Percentiles rank a stretch among this genome's conserved stretches.
These are phyloP conservation scores for Herminia tarsipennalis DNA, from an alignment of 2,888 invertebrate genomes.

Conservation along the genomic window DNA sequence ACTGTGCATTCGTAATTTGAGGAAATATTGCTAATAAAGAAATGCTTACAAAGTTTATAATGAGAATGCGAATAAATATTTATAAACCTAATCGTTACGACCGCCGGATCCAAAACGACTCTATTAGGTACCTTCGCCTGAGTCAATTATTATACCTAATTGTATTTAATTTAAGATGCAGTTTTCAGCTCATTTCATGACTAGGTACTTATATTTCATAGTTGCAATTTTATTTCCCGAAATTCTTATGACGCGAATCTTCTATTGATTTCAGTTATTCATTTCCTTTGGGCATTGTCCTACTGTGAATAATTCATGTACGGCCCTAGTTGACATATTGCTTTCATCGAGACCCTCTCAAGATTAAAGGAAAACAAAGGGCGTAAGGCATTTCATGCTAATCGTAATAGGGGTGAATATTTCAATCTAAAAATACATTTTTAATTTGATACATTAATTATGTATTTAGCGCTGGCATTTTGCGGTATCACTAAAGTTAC, in stretches of 20 bases:
- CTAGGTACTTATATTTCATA: too few species aligned
- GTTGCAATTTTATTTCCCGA: neutral
- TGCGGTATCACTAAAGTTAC: conserved; percentile 11
- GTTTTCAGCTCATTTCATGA: too few species aligned
- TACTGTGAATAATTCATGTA: conserved; percentile 72
- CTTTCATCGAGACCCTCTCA: conserved; percentile 55
- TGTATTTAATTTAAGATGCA: too few species aligned
- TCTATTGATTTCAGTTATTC: conserved; percentile 39
- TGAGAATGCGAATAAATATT: too few species aligned
- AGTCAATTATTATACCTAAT: too few species aligned
- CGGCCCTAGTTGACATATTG: conserved; percentile 65
- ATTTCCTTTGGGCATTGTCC: conserved; percentile 59
- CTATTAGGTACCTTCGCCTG: too few species aligned
- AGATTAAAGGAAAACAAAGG: conserved; percentile 64
- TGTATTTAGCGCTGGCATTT: conserved; percentile 19
- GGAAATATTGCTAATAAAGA: neutral
- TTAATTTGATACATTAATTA: too few species aligned
- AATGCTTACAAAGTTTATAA: neutral
- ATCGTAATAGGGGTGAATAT: conserved; percentile 45
- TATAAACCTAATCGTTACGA: too few species aligned
- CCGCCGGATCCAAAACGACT: too few species aligned
- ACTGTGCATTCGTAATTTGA: neutral
- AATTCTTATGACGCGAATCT: conserved; percentile 22
- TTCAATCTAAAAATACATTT: conserved; percentile 31
- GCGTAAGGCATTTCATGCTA: conserved; percentile 40